phyloP scores from a whole-genome alignment of 2,888 invertebrate species.

The Conomelus anceps region DNA sequence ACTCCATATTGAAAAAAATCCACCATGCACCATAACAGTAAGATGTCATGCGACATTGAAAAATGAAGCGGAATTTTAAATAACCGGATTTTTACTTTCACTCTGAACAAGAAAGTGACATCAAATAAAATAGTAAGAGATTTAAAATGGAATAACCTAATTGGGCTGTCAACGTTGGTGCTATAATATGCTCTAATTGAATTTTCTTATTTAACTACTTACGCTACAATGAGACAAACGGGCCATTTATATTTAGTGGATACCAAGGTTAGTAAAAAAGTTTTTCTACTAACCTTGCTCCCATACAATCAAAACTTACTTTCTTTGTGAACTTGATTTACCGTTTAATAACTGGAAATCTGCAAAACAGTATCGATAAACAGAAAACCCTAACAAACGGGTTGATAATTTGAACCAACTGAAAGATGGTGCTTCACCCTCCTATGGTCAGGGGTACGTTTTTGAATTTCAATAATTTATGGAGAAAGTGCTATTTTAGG shows the following conservation, averaged over 20 bases:
- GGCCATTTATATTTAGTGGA: no score
- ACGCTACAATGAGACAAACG: neutral
- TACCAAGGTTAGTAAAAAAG: no score
- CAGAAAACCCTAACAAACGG: no score
- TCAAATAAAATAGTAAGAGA: neutral
- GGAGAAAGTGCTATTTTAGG: neutral
- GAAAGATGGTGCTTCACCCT: no score
- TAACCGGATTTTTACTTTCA: neutral
- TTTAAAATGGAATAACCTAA: neutral
- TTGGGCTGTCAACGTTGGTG: neutral
- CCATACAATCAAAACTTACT: no score
- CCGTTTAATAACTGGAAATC: no score
- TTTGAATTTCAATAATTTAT: neutral
- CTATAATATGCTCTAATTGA: neutral
- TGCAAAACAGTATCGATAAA: no score
- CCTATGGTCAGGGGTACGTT: neutral
- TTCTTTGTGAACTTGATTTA: no score
- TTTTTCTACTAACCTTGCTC: no score
- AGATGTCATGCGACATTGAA: neutral
- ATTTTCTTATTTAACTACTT: neutral
- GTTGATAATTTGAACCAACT: no score
- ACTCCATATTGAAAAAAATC: neutral
- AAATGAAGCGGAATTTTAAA: neutral
- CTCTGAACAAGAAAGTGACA: neutral
- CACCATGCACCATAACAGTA: neutral